These are phyloP conservation scores for Alligator sinensis DNA, from an alignment of 2,113 vertebrate species.

Conservation along the genomic window DNA sequence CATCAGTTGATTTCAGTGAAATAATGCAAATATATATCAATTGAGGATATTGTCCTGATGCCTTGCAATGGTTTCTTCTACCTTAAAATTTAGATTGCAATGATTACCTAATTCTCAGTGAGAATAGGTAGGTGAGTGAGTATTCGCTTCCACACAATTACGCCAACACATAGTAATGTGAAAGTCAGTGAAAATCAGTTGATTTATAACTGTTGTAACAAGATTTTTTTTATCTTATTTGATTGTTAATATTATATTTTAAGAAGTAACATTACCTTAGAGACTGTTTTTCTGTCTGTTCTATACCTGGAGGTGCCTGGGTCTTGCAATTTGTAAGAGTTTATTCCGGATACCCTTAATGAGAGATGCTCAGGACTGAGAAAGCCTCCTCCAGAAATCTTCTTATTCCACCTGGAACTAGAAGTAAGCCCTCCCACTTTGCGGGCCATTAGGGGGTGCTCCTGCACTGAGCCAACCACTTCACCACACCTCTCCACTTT, in stretches of 20 bases:
- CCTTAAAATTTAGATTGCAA: neutral
- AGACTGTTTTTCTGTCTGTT: neutral
- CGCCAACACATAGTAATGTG: too few relatives aligned
- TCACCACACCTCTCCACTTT: too few relatives aligned
- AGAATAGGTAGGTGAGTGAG: neutral
- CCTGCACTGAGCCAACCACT: too few relatives aligned
- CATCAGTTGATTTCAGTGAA: neutral
- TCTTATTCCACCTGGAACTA: neutral
- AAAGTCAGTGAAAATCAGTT: neutral
- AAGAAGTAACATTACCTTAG: neutral
- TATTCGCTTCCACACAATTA: neutral
- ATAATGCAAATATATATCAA: neutral
- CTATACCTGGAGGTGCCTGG: neutral
- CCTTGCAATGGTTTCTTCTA: neutral
- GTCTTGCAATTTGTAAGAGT: neutral
- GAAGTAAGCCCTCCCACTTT: neutral
- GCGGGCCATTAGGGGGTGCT: too few relatives aligned
- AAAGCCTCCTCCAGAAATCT: neutral
- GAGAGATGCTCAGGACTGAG: neutral
- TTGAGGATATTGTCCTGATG: neutral
- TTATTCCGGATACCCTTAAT: neutral
- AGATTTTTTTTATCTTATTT: neutral
- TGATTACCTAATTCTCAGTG: neutral
- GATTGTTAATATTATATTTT: neutral
- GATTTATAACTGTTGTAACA: neutral